Evolutionary conservation across 2,888 invertebrate species (phyloP).

Genomic region (Listrodromus nycthemerus): DNA sequence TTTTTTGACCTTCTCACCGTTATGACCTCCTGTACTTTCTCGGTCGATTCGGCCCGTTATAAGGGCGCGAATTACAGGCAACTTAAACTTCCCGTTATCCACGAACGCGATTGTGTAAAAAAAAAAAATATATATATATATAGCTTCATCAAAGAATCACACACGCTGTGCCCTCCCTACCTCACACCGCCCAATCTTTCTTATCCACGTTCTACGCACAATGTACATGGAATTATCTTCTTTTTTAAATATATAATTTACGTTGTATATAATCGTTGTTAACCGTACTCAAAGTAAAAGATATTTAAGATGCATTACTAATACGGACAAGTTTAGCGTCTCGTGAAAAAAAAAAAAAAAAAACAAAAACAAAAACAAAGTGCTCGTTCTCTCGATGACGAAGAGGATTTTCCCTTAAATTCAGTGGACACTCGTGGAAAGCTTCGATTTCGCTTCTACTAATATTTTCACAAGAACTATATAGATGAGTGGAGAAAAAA

Average conservation of each 20-base stretch:
- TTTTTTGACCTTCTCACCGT: conserved; percentile 6
- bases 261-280: conserved; percentile 67
- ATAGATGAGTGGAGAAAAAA: not conserved
- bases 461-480: not conserved
- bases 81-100: conserved; percentile 36
- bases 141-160: conserved; percentile 45
- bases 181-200: conserved; percentile 51
- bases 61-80: conserved; percentile 25
- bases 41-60: conserved; percentile 28
- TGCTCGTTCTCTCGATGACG: not conserved
- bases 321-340: conserved; percentile 35
- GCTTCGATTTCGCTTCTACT: not conserved
- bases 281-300: conserved; percentile 38
- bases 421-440: not conserved
- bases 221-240: conserved; percentile 43
- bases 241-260: conserved; percentile 44
- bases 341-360: conserved; percentile 15
- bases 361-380: not conserved
- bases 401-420: not conserved
- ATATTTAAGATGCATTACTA: conserved; percentile 37
- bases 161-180: conserved; percentile 45
- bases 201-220: conserved; percentile 59
- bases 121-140: conserved; percentile 12
- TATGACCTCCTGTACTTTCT: not conserved
- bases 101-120: conserved; percentile 25